phyloP scores from a whole-genome alignment of 2,888 invertebrate species.

The Pyrrhia umbra region DNA sequence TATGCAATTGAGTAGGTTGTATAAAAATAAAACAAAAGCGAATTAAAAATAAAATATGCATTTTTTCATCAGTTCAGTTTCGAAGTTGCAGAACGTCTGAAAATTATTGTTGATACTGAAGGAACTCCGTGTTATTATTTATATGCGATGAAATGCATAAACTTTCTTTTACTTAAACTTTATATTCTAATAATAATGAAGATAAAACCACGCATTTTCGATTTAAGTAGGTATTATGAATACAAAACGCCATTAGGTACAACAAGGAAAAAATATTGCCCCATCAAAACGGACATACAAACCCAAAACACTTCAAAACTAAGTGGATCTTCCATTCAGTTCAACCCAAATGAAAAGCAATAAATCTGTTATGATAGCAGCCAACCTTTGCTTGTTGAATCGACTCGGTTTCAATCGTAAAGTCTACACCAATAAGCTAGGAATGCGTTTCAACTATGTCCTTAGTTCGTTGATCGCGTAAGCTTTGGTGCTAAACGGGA shows the following conservation, averaged over 20 bases:
- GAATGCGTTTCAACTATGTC: conserved; percentile 76
- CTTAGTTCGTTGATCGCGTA: conserved; percentile 76
- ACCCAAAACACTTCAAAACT: conserved; percentile 38
- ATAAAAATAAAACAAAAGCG: not conserved
- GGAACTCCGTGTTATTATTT: not conserved
- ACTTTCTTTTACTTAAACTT: not conserved
- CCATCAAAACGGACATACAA: not conserved
- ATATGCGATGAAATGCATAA: not conserved
- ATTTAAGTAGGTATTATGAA: not conserved
- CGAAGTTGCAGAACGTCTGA: not conserved
- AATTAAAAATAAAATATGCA: conserved; percentile 41
- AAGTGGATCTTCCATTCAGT: conserved; percentile 65
- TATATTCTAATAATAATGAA: not conserved
- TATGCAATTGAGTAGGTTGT: not conserved
- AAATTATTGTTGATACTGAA: not conserved
- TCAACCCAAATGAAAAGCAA: conserved; percentile 62
- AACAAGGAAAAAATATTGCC: not conserved
- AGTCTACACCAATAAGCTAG: conserved; percentile 71
- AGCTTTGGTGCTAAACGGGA: conserved; percentile 56
- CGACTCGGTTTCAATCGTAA: conserved; percentile 69
- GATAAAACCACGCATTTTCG: not conserved
- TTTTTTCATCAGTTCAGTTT: conserved; percentile 29
- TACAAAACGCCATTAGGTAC: not conserved
- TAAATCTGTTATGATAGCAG: conserved; percentile 74
- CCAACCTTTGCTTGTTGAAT: conserved; percentile 65